Percentiles rank a stretch among this genome's conserved stretches.
Conservation (phyloP, 1,140 invertebrate genomes). For the Heliconius eleuchia region DNA sequence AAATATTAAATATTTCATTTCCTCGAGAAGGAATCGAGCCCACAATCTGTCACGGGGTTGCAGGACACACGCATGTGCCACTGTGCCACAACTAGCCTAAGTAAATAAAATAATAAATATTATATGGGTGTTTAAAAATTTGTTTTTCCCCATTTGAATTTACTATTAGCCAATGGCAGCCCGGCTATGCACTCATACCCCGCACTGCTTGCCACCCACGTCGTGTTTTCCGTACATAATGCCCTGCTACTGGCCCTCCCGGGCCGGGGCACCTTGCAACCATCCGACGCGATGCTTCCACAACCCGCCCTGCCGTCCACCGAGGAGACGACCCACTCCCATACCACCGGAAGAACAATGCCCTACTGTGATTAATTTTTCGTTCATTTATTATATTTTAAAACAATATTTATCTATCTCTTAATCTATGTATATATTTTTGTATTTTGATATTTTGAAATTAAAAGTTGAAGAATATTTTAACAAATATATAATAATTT, state of each 20-base stretch:
- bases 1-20: too few species aligned
- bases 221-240: conserved; percentile 68
- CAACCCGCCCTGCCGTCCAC: conserved; percentile 61
- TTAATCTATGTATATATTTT: too few species aligned
- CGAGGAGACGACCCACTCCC: conserved; percentile 41
- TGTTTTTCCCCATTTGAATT: conserved; percentile 13
- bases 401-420: too few species aligned
- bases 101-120: too few species aligned
- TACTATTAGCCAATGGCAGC: conserved; percentile 56
- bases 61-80: too few species aligned
- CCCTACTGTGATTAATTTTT: conserved; percentile 46
- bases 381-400: not conserved
- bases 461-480: too few species aligned
- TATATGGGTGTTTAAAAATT: too few species aligned
- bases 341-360: conserved; percentile 48
- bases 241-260: conserved; percentile 69
- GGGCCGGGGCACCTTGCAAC: conserved; percentile 64
- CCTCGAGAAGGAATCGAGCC: too few species aligned
- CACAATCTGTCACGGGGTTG: too few species aligned
- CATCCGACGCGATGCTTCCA: conserved; percentile 65
- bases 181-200: conserved; percentile 60
- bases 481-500: too few species aligned
- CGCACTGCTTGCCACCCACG: conserved; percentile 60
- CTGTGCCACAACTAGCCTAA: too few species aligned
- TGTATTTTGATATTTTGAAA: too few species aligned